Conservation (phyloP, 1,140 invertebrate species). For the Chlorops oryzae region DNA sequence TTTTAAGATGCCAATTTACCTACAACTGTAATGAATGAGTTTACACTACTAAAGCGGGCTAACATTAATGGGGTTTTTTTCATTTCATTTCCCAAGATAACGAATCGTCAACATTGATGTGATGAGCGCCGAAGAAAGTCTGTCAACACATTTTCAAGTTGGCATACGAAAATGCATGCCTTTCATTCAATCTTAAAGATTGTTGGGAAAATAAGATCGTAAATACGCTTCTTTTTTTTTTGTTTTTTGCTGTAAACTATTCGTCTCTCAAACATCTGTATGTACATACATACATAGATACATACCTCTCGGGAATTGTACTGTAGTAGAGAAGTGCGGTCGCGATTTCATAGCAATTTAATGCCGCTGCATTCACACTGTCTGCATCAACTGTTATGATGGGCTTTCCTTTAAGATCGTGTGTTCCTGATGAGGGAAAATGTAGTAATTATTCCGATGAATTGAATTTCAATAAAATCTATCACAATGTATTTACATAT, state of each 20-base stretch:
- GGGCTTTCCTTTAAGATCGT: conserved; percentile 49
- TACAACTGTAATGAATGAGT: too few species aligned
- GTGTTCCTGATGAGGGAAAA: conserved; percentile 30
- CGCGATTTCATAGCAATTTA: conserved; percentile 54
- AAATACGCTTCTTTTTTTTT: too few species aligned
- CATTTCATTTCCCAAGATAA: too few species aligned
- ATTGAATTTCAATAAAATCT: background rate
- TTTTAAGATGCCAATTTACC: too few species aligned
- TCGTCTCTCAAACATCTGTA: conserved; percentile 1
- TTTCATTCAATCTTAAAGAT: background rate
- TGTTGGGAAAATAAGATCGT: background rate
- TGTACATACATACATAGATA: background rate
- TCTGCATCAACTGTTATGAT: conserved; percentile 53
- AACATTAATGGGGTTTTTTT: too few species aligned
- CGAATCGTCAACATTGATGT: too few species aligned
- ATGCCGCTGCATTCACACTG: conserved; percentile 48
- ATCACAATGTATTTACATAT: too few species aligned
- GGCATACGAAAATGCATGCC: background rate
- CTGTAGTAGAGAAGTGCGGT: conserved; percentile 54
- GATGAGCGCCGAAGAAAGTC: too few species aligned
- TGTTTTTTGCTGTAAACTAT: too few species aligned
- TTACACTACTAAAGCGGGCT: too few species aligned
- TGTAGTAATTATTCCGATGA: background rate
- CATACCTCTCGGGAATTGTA: conserved; percentile 52
- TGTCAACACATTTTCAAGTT: background rate